Evolutionary conservation across 1,140 invertebrate species (phyloP).

Genomic region (Drosophila miranda): DNA sequence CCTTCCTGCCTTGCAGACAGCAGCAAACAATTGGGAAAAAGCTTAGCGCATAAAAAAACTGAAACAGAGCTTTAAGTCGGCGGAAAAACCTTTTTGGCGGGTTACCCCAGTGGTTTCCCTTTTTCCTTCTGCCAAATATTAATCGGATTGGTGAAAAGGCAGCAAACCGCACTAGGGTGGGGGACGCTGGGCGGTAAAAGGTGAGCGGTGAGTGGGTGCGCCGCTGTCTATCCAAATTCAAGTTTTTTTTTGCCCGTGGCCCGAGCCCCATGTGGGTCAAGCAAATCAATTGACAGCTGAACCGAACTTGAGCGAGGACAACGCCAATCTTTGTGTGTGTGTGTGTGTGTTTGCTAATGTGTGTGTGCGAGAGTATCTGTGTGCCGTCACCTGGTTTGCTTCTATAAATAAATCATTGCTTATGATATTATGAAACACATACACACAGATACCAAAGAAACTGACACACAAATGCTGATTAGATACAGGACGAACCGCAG

Average conservation of each 20-base stretch:
- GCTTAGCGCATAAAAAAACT: conserved; percentile 18
- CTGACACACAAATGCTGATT: conserved; percentile 6
- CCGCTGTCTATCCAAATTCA: neutral
- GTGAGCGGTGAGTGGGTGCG: too few species aligned
- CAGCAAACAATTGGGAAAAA: conserved; percentile 48
- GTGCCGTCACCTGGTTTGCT: conserved; percentile 46
- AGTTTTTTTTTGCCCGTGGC: conserved; percentile 13
- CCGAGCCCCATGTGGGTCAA: conserved; percentile 62
- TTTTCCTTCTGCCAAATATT: conserved; percentile 61
- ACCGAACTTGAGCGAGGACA: conserved; percentile 56
- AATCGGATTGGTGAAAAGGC: conserved; percentile 57
- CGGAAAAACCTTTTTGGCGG: conserved; percentile 23
- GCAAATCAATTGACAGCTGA: conserved; percentile 73
- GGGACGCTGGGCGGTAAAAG: neutral
- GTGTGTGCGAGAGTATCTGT: conserved; percentile 14
- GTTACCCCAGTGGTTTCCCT: neutral
- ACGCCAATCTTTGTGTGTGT: conserved; percentile 21
- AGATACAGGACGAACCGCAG: conserved; percentile 20
- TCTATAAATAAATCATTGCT: conserved; percentile 74
- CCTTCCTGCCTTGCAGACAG: neutral
- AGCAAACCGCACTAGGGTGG: conserved; percentile 20
- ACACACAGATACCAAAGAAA: neutral
- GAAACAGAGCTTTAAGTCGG: conserved; percentile 20
- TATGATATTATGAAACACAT: conserved; percentile 59
- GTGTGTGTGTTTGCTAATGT: too few species aligned